Evolutionary conservation across 1,140 invertebrate genomes (phyloP).

Genomic region (Drosophila asahinai): DNA sequence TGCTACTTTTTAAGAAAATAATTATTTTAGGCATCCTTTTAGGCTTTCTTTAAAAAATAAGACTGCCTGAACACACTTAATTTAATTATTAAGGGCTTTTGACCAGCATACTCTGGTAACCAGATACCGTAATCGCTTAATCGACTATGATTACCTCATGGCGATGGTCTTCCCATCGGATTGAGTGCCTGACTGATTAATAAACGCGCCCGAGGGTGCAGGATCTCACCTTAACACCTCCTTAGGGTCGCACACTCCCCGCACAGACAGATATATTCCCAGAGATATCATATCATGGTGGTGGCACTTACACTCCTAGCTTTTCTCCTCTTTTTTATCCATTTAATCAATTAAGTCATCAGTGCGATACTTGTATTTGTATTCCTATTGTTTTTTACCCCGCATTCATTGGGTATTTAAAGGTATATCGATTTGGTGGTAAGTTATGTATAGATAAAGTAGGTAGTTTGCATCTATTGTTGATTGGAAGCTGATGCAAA

Average conservation of each 20-base stretch:
- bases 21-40: background rate
- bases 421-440: background rate
- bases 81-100: conserved; percentile 28
- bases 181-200: conserved; percentile 46
- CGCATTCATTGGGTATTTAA: fast-evolving
- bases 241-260: conserved; percentile 48
- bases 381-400: conserved; percentile 38
- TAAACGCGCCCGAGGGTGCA: conserved; percentile 19
- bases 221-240: conserved; percentile 61
- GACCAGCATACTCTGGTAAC: conserved; percentile 48
- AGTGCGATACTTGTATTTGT: conserved; percentile 56
- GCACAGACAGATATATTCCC: conserved; percentile 36
- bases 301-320: conserved; percentile 41
- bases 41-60: background rate
- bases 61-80: background rate
- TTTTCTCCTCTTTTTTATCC: conserved; percentile 51
- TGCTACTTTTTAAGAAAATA: no score
- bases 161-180: conserved; percentile 29
- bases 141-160: conserved; percentile 49
- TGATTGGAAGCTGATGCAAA: no score
- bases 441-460: background rate
- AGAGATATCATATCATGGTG: conserved; percentile 33
- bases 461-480: no score
- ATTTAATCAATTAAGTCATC: conserved; percentile 69
- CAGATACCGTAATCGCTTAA: conserved; percentile 47